Base-by-base conservation (phyloP, 2,797 vertebrate species). In the Coregonus ussuriensis region DNA sequence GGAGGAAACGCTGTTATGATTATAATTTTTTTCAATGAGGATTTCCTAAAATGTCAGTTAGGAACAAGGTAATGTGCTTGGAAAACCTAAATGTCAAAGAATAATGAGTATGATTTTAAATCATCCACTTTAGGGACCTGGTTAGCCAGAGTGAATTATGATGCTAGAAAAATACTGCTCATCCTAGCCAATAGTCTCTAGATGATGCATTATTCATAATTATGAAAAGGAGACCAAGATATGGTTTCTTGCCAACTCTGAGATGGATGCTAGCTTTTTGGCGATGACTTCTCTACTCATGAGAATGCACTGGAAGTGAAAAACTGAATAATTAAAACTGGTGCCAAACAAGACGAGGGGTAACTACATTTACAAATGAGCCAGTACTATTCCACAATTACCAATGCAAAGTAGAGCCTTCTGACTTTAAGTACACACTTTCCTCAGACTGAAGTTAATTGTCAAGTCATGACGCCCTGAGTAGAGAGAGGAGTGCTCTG, bases 71-170 rank as follows among this genome's bases (percentile, higher is more conserved):
- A 66, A 66, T 66, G 29, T 66, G 63, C 29, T 14, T 31, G 29
- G 29, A 66, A 51, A 13, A n/a, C n/a, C n/a, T 75, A 47, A 35
- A 11, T 54, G 21, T 76, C 41, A 62, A 77, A 33, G 83, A 74
- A 83, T 31, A 15, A 68, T 18, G 29, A 0, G 3, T n/a, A 75
- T 13, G 56, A 59, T 21, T n/a, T 21, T 29, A 73, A 47, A 47
- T 0, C 7, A 13, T 37, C 21, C 51, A 78, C 62, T 54, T 54
- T 18, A 54, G 15, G 53, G 53, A 54, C 53, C 18, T 1, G 53
- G 53, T 56, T 56, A n/a, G 53, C 53, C 14, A 14, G 16, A 56
- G 51, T 65, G 71, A 63, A 63, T 25, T 47, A 65, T 54, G 15
- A 11, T 4, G 74, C 1, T 41, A 7, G 65, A 47, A 2, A 72